A percentile compares a stretch with the other conserved stretches of the same genome.
Evolutionary conservation across 2,797 vertebrate genomes (phyloP).

Genomic region (Sparidentex hasta): DNA sequence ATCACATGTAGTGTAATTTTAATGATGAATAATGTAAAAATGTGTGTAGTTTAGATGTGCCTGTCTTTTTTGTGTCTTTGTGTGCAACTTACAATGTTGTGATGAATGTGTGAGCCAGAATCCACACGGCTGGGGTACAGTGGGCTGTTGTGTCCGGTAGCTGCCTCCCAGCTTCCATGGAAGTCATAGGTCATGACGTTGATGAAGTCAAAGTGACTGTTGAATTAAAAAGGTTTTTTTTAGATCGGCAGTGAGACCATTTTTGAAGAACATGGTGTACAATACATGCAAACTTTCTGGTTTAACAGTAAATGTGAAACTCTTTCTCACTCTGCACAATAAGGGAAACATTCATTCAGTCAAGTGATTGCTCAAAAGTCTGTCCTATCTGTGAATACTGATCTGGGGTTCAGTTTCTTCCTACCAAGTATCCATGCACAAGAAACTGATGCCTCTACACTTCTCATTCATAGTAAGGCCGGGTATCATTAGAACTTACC

Average conservation of each 20-base stretch:
- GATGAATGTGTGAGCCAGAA: conserved; percentile 44
- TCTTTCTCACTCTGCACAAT: not conserved
- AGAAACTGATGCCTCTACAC: too few relatives aligned
- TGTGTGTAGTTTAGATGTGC: not conserved
- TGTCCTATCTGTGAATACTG: not conserved
- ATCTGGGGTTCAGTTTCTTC: not conserved
- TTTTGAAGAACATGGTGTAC: not conserved
- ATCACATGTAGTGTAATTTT: not conserved
- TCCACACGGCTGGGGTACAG: conserved; percentile 78
- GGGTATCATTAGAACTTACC: not conserved
- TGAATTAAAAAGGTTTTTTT: conserved; percentile 16
- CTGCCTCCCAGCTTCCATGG: conserved; percentile 83
- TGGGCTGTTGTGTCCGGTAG: conserved; percentile 87
- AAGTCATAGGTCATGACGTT: conserved; percentile 86
- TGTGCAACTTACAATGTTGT: conserved; percentile 81
- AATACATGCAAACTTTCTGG: not conserved
- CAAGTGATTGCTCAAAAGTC: not conserved
- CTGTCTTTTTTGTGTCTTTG: not conserved
- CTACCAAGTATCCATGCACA: too few relatives aligned
- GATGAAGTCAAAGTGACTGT: conserved; percentile 84
- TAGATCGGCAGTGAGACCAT: not conserved
- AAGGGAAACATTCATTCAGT: not conserved
- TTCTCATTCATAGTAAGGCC: not conserved
- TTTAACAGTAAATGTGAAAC: not conserved
- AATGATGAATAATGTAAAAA: not conserved